Evolutionary conservation across 1,140 invertebrate species (phyloP), one percentile per base, ranked within the genome.

Genomic region (Hycleus phaleratus): DNA sequence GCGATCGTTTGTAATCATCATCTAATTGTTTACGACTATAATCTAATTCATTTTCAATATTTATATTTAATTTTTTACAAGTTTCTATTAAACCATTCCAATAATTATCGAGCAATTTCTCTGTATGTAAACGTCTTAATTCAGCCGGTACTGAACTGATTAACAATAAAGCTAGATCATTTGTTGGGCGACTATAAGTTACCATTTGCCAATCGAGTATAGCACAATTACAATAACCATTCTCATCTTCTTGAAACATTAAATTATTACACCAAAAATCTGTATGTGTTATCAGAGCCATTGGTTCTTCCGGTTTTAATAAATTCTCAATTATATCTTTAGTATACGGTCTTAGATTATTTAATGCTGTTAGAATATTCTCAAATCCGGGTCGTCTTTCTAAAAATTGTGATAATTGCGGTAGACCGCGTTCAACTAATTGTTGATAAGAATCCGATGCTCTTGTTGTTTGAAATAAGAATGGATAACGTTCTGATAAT

Each of bases 151-250:
- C 73, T 1, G 87, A 90, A 55, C 86, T 89, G n/a, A 90, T 78
- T 3, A 91, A 70, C n/a, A 91, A 73, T 24, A 90, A 70, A 1
- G 88, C 87, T 0, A 90, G 75, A 68, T 91, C 88, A 65, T 90
- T 89, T n/a, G 84, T 86, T 1, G 84, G 83, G 57, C 83, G 75
- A 51, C 86, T 87, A 57, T 87, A 82, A 0, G 86, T 88, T 49
- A 89, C 85, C 87, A 91, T 90, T 76, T 90, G 87, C 87, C 87
- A 91, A 68, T 90, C 87, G 11, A 91, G 71, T 18, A 89, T 85
- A 18, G 81, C 79, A 65, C 87, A 91, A 12, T 75, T 73, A 42
- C 40, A 42, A 49, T 58, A 61, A 18, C 4, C 10, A 10, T 54
- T 51, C 46, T 70, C 64, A 24, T 71, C 66, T 59, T 82, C 79